Percentiles rank a stretch among this genome's conserved stretches.
These are phyloP conservation scores for Palythoa caribaeorum DNA, from an alignment of 92 coral and sea anemone genomes.

Conservation along the genomic window DNA sequence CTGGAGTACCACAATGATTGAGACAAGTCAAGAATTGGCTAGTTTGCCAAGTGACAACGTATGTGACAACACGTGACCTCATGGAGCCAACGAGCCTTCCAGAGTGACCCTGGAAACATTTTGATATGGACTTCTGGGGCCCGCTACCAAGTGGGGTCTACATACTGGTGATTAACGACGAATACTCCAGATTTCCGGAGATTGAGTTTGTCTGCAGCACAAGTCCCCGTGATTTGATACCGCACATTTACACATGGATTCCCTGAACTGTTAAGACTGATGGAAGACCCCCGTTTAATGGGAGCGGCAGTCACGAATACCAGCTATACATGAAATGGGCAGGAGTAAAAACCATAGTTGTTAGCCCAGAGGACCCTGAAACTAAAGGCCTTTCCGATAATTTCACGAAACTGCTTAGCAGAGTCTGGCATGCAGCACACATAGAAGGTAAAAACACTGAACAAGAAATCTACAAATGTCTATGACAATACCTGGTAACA, in stretches of 20 bases:
- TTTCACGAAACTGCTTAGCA: background rate
- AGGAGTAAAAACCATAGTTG: too few species aligned
- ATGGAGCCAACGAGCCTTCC: background rate
- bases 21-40: background rate
- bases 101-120: background rate
- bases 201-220: background rate
- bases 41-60: background rate
- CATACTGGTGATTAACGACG: background rate
- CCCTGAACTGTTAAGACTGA: slow-evolving; percentile 9
- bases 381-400: background rate
- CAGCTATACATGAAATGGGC: background rate
- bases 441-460: background rate
- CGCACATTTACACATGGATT: background rate
- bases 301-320: background rate
- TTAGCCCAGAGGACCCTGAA: background rate
- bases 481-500: slow-evolving; percentile 16
- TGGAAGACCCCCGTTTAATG: background rate
- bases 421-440: background rate
- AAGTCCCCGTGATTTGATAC: background rate
- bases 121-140: slow-evolving; percentile 1
- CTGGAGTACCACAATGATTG: background rate
- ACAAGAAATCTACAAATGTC: background rate
- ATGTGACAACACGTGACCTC: background rate
- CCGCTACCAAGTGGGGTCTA: background rate
- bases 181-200: background rate